Conservation (phyloP, 2,797 vertebrate species). For the Gouania willdenowi region DNA sequence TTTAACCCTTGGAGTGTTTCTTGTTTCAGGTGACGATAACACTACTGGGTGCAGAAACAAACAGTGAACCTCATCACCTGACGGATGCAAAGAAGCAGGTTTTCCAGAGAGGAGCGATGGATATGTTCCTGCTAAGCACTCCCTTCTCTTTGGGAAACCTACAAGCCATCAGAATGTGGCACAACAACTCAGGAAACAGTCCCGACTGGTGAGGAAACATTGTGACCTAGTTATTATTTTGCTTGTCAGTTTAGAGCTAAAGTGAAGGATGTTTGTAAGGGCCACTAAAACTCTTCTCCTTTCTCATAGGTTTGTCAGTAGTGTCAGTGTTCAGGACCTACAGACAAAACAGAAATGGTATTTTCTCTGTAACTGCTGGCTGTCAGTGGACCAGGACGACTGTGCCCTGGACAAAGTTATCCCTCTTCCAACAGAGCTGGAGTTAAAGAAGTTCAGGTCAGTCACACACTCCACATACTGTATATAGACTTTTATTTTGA, state of each 20-base stretch:
- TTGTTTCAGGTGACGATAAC: conserved; percentile 82
- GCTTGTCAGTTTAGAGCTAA: too few relatives aligned
- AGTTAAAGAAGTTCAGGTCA: conserved; percentile 88
- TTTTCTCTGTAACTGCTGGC: conserved; percentile 91
- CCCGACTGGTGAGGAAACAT: conserved; percentile 80
- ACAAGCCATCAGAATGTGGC: conserved; percentile 84
- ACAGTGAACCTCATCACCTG: conserved; percentile 87
- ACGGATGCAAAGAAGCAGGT: conserved; percentile 71
- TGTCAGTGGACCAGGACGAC: conserved; percentile 81
- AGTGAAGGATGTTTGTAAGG: too few relatives aligned
- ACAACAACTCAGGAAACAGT: conserved; percentile 84
- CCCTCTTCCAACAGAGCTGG: conserved; percentile 80
- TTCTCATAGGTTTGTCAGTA: conserved; percentile 82
- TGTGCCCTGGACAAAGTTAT: conserved; percentile 84
- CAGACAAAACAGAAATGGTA: conserved; percentile 80
- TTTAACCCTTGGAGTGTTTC: too few relatives aligned
- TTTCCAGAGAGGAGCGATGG: conserved; percentile 85
- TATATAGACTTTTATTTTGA: not conserved
- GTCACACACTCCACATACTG: not conserved
- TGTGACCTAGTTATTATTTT: too few relatives aligned
- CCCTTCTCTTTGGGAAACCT: conserved; percentile 85
- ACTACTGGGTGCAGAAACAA: conserved; percentile 79
- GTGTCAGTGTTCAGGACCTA: conserved; percentile 82
- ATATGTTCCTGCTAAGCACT: conserved; percentile 85
- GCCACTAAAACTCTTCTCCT: not conserved